phyloP scores from a whole-genome alignment of 92 coral and sea anemone species.

The Epizoanthus scotinus region DNA sequence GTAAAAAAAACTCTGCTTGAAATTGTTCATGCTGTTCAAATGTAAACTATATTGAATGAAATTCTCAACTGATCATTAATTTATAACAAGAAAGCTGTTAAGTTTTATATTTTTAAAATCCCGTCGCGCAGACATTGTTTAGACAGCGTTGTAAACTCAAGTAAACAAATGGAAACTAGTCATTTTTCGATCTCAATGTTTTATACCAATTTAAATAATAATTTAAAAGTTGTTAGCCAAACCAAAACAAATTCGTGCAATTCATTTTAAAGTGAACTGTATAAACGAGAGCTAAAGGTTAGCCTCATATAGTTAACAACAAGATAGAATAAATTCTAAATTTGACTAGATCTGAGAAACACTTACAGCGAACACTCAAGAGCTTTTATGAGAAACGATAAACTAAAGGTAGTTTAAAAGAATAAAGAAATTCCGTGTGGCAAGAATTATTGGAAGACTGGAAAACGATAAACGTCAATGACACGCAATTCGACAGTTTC shows the following conservation, averaged over 20 bases:
- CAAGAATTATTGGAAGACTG: too few relatives aligned
- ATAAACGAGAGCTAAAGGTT: not conserved
- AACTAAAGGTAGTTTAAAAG: too few relatives aligned
- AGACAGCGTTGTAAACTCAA: conserved; percentile 16
- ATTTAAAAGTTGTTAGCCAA: conserved; percentile 18
- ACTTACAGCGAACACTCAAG: not conserved
- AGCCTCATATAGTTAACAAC: not conserved
- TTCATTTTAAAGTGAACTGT: not conserved
- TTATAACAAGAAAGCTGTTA: conserved; percentile 16
- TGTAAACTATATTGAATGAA: not conserved
- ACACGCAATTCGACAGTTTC: too few relatives aligned
- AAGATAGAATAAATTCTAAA: not conserved
- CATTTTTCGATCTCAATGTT: conserved; percentile 19
- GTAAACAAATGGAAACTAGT: conserved; percentile 24
- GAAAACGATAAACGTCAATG: too few relatives aligned
- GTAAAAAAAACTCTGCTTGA: not conserved
- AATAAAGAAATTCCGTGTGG: too few relatives aligned
- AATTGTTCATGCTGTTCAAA: conserved; percentile 1
- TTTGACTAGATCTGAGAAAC: not conserved
- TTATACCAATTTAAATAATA: conserved; percentile 10
- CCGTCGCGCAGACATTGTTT: conserved; percentile 15
- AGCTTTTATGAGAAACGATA: not conserved
- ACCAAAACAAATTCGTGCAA: conserved; percentile 5
- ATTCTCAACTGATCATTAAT: conserved; percentile 27
- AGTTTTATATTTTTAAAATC: conserved; percentile 6